These are phyloP conservation scores for Anthrax anthrax DNA, from an alignment of 2,888 invertebrate genomes.

Conservation along the genomic window DNA sequence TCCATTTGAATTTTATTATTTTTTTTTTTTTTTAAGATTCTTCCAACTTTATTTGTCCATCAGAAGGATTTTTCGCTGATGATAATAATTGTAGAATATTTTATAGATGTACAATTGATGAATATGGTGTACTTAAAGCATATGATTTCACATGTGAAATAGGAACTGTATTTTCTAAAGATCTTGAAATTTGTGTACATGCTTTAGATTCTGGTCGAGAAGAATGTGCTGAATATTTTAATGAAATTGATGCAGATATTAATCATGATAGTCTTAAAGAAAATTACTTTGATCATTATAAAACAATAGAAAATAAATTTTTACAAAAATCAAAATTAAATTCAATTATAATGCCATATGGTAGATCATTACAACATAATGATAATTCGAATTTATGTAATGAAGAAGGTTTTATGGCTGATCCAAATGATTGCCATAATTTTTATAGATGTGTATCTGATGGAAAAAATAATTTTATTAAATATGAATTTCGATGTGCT, in stretches of 20 bases:
- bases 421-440: slow-evolving; percentile 52
- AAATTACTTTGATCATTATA: not conserved
- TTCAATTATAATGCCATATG: not conserved
- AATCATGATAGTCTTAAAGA: not conserved
- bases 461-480: slow-evolving; percentile 43
- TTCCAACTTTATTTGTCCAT: slow-evolving; percentile 25
- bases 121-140: slow-evolving; percentile 40
- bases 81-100: slow-evolving; percentile 57
- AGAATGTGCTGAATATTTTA: slow-evolving; percentile 44
- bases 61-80: slow-evolving; percentile 59
- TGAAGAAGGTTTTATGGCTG: slow-evolving; percentile 53
- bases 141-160: slow-evolving; percentile 58
- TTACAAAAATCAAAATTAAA: not conserved
- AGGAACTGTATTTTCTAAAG: slow-evolving; percentile 60
- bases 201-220: slow-evolving; percentile 50
- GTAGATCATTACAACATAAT: not conserved
- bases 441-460: slow-evolving; percentile 63
- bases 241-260: slow-evolving; percentile 19
- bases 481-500: slow-evolving; percentile 58
- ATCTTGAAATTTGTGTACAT: slow-evolving; percentile 52
- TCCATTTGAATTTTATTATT: no score
- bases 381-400: not conserved
- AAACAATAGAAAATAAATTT: not conserved
- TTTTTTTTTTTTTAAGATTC: not conserved
- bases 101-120: slow-evolving; percentile 57